Evolutionary conservation across 2,888 invertebrate genomes (phyloP).

Genomic region (Mythimna albipuncta): DNA sequence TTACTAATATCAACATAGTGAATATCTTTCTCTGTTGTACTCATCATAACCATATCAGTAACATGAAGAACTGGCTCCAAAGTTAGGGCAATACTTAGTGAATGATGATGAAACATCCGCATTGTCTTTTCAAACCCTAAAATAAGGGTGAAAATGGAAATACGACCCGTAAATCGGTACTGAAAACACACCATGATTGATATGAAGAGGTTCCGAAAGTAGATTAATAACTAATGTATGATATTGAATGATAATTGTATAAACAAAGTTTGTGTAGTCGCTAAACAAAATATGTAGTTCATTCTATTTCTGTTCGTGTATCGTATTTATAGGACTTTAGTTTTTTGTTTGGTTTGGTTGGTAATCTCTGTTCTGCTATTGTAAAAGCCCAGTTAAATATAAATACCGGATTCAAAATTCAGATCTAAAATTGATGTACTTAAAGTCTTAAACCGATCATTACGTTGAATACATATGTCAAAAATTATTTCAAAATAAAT

Average conservation of each 20-base stretch:
- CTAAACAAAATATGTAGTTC: neutral
- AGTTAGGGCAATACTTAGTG: neutral
- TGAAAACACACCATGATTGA: conserved; percentile 11
- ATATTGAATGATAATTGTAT: conserved; percentile 11
- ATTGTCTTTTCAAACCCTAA: neutral
- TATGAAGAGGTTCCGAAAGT: conserved; percentile 3
- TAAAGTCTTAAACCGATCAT: too few relatives aligned
- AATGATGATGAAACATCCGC: neutral
- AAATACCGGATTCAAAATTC: neutral
- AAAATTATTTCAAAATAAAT: too few relatives aligned
- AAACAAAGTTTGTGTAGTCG: neutral
- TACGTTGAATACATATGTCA: neutral
- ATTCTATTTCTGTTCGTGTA: conserved; percentile 1
- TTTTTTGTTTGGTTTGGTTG: too few relatives aligned
- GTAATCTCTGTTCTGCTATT: conserved; percentile 6
- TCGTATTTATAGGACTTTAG: neutral
- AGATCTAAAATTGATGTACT: too few relatives aligned
- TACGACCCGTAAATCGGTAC: neutral
- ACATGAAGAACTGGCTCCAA: fast-evolving
- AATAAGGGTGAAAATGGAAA: neutral
- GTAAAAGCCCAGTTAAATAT: neutral
- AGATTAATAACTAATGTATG: neutral
- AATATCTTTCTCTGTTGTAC: neutral
- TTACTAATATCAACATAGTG: neutral
- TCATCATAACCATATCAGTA: neutral